phyloP scores from a whole-genome alignment of 2,113 vertebrate genomes.

The Elephantulus edwardii region DNA sequence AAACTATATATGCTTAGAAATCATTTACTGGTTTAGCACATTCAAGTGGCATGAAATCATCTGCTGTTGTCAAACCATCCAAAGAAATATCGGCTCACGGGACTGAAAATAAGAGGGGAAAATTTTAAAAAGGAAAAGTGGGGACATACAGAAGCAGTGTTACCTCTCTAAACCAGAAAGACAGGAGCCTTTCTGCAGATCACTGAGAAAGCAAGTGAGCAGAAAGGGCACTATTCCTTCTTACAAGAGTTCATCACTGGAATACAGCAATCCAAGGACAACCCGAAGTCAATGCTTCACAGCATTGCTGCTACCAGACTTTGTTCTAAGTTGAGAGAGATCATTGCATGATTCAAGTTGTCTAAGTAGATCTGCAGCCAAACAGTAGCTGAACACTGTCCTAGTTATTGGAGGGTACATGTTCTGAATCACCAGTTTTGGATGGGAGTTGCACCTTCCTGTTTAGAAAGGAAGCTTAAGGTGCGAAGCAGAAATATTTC shows the following conservation, averaged over 20 bases:
- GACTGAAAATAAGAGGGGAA: conserved; percentile 2
- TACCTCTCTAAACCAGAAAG: conserved; percentile 54
- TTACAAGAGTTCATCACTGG: conserved; percentile 10
- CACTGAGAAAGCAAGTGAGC: conserved; percentile 52
- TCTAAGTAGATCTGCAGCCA: conserved; percentile 10
- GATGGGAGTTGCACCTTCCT: conserved; percentile 30
- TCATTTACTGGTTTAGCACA: conserved; percentile 7
- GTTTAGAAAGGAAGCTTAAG: conserved; percentile 41
- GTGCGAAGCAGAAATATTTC: not conserved
- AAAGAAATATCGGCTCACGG: not conserved
- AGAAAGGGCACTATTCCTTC: not conserved
- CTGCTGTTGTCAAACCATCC: conserved; percentile 7
- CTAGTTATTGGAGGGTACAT: not conserved
- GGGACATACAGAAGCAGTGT: conserved; percentile 53
- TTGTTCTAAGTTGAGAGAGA: not conserved
- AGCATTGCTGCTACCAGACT: accelerated
- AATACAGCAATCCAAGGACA: not conserved
- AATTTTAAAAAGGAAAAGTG: conserved; percentile 19
- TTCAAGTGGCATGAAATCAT: conserved; percentile 22
- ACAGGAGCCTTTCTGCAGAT: not conserved
- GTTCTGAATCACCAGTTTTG: conserved; percentile 45
- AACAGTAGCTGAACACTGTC: conserved; percentile 25
- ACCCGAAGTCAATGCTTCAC: not conserved
- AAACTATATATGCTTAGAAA: conserved; percentile 30
- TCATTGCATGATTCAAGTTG: not conserved